Percentiles rank a stretch among this genome's conserved stretches.
Conservation (phyloP, 1,140 invertebrate species). For the Gryon sp. region DNA sequence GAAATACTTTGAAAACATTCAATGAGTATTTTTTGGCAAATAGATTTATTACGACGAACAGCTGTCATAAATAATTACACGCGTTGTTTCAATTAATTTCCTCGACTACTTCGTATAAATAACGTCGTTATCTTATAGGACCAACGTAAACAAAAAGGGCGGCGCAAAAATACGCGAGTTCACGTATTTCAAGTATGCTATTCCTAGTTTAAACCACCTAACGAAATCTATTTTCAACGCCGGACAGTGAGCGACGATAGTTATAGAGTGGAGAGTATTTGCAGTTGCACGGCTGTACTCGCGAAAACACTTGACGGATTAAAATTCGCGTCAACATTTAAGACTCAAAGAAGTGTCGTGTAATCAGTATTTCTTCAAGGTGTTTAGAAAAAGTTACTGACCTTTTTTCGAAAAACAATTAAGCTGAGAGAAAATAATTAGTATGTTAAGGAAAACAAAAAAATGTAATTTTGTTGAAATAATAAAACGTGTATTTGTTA, state of each 20-base stretch:
- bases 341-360: conserved; percentile 1
- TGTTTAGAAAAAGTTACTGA: too few relatives aligned
- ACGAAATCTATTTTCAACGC: conserved; percentile 52
- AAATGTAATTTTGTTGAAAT: too few relatives aligned
- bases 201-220: conserved; percentile 61
- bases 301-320: conserved; percentile 23
- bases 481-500: too few relatives aligned
- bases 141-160: conserved; percentile 46
- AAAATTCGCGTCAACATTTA: conserved; percentile 39
- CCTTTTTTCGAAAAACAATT: too few relatives aligned
- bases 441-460: too few relatives aligned
- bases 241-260: too few relatives aligned
- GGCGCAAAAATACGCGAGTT: conserved; percentile 26
- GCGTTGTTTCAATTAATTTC: conserved; percentile 40
- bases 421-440: too few relatives aligned
- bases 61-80: conserved; percentile 39
- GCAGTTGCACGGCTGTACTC: conserved; percentile 11
- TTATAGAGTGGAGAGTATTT: conserved; percentile 24
- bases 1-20: background rate
- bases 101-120: conserved; percentile 42
- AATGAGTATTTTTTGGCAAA: background rate
- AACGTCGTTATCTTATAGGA: conserved; percentile 25
- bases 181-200: conserved; percentile 58
- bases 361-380: too few relatives aligned
- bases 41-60: conserved; percentile 7